Conservation (phyloP, 1,140 invertebrate species). For the Drosophila prosaltans region DNA sequence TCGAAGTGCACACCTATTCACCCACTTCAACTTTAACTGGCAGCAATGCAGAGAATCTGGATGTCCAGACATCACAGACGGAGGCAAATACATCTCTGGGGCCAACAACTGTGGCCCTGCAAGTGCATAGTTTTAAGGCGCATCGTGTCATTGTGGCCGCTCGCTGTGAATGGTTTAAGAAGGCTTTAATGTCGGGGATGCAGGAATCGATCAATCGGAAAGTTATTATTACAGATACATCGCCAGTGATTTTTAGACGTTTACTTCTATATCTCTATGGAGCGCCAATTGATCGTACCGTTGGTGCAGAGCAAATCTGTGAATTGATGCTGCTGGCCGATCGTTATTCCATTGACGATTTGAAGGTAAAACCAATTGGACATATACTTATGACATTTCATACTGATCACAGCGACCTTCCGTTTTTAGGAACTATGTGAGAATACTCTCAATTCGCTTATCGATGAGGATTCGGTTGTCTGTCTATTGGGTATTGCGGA, state of each 20-base stretch:
- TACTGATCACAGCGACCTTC: no score
- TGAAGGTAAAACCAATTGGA: constrained; percentile 52
- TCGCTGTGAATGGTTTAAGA: constrained; percentile 88
- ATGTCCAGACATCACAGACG: background rate
- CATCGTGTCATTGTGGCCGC: constrained; percentile 88
- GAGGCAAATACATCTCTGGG: background rate
- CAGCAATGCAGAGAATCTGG: background rate
- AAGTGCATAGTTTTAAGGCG: constrained; percentile 83
- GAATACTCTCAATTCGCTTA: constrained; percentile 84
- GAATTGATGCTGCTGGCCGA: constrained; percentile 87
- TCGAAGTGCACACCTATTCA: constrained; percentile 84
- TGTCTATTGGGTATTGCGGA: constrained; percentile 88
- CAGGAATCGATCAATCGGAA: constrained; percentile 88
- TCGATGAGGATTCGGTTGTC: constrained; percentile 87
- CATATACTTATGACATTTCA: no score
- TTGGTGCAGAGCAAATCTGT: constrained; percentile 86
- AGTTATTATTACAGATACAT: constrained; percentile 88
- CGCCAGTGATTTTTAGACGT: constrained; percentile 86
- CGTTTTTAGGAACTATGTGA: constrained; percentile 85
- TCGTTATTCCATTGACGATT: constrained; percentile 82
- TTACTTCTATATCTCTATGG: constrained; percentile 88
- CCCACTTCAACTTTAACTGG: background rate
- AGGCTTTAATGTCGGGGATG: constrained; percentile 89
- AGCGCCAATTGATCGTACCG: constrained; percentile 84
- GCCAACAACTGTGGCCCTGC: constrained; percentile 19